Evolutionary conservation across 2,113 vertebrate species (phyloP).

Genomic region (Capricornis sumatraensis): DNA sequence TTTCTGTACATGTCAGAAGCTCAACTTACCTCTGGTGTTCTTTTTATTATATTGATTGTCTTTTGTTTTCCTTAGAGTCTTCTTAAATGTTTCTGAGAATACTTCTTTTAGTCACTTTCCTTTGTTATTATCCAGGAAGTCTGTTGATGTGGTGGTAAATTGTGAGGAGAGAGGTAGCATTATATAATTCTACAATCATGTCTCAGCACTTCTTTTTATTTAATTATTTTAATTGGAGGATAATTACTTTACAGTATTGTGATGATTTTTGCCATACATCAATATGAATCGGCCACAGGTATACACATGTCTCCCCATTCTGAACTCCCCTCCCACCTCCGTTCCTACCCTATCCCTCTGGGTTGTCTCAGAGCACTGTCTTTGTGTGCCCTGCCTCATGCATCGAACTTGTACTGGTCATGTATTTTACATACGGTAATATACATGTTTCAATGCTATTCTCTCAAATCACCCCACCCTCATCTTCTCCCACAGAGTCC

Average conservation of each 20-base stretch:
- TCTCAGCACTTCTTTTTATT: background rate
- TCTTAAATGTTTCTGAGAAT: background rate
- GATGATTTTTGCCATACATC: background rate
- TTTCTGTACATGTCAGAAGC: background rate
- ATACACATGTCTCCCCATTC: background rate
- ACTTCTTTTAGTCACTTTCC: background rate
- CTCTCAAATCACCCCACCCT: background rate
- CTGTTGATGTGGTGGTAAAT: background rate
- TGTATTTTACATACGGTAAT: background rate
- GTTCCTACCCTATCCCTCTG: background rate
- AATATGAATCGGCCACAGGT: background rate
- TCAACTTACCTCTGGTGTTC: background rate
- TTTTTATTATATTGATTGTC: background rate
- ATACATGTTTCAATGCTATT: background rate
- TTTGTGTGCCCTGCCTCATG: background rate
- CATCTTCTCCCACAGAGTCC: background rate
- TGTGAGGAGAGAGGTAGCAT: background rate
- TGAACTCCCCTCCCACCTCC: background rate
- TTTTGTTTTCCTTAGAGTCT: background rate
- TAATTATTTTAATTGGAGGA: background rate
- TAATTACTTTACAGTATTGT: background rate
- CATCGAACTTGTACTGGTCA: background rate
- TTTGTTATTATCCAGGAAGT: background rate
- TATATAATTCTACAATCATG: background rate
- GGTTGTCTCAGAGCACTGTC: background rate